Conservation (phyloP, 2,797 vertebrate genomes). For the Onychomys torridus region DNA sequence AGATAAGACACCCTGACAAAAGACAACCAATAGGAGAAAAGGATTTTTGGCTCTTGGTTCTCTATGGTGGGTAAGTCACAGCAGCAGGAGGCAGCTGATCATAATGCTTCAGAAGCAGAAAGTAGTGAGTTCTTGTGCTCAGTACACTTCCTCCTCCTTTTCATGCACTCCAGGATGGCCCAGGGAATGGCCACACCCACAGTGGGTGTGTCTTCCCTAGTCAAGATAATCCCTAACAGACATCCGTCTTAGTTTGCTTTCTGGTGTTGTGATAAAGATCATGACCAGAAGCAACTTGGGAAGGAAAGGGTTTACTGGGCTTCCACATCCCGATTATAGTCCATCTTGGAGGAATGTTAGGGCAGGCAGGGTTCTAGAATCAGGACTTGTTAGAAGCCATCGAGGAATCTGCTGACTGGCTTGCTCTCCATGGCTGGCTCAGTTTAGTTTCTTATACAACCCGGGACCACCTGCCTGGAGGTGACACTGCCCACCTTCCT, state of each 20-base stretch:
- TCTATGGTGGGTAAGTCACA: not conserved
- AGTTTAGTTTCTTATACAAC: not conserved
- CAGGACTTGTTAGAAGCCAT: not conserved
- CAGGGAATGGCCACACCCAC: not conserved
- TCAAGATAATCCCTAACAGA: not conserved
- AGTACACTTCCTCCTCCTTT: not conserved
- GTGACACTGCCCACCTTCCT: not conserved
- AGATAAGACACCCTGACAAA: not conserved
- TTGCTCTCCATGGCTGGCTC: not conserved
- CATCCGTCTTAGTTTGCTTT: not conserved
- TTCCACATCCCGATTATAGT: not conserved
- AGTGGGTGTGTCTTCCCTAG: not conserved
- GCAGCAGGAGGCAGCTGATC: not conserved
- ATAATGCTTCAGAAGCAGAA: not conserved
- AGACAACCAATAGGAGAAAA: not conserved
- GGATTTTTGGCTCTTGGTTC: not conserved
- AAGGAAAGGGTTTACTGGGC: not conserved
- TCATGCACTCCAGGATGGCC: not conserved
- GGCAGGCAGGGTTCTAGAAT: not conserved
- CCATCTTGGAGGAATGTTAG: not conserved
- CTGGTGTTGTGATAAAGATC: not conserved
- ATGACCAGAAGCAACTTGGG: not conserved
- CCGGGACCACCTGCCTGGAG: not conserved
- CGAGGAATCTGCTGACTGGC: not conserved
- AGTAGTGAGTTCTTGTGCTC: not conserved